These are phyloP conservation scores for Hippocampus kuda DNA, from an alignment of 2,797 vertebrate genomes.

Conservation along the genomic window DNA sequence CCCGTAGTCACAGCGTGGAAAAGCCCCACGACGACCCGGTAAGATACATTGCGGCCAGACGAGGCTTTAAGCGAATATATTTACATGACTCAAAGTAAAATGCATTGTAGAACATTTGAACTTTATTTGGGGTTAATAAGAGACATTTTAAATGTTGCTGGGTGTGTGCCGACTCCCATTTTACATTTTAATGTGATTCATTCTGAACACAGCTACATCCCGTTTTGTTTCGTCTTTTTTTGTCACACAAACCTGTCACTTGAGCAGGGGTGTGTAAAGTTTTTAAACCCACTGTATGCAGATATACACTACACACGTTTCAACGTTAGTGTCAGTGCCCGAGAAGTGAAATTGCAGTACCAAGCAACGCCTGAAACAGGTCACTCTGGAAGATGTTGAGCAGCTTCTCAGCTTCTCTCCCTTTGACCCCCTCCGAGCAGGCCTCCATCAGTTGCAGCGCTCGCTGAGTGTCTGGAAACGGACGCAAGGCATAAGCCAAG, in stretches of 20 bases:
- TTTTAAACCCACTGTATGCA: not conserved
- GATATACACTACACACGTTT: not conserved
- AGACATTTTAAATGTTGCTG: too few relatives aligned
- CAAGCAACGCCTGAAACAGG: conserved; percentile 68
- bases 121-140: too few relatives aligned
- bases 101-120: too few relatives aligned
- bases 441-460: conserved; percentile 64
- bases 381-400: conserved; percentile 69
- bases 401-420: conserved; percentile 52
- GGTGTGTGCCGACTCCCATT: too few relatives aligned
- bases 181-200: too few relatives aligned
- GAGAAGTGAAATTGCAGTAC: conserved; percentile 34
- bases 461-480: conserved; percentile 54
- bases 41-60: not conserved
- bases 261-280: not conserved
- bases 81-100: not conserved
- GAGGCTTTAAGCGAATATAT: not conserved
- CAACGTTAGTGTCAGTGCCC: not conserved
- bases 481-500: not conserved
- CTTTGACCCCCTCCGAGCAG: conserved; percentile 62
- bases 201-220: too few relatives aligned
- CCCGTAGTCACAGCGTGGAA: not conserved
- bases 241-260: not conserved
- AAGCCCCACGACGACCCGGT: not conserved
- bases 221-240: not conserved